phyloP scores from a whole-genome alignment of 2,888 invertebrate genomes.

The Aphrophora alni region DNA sequence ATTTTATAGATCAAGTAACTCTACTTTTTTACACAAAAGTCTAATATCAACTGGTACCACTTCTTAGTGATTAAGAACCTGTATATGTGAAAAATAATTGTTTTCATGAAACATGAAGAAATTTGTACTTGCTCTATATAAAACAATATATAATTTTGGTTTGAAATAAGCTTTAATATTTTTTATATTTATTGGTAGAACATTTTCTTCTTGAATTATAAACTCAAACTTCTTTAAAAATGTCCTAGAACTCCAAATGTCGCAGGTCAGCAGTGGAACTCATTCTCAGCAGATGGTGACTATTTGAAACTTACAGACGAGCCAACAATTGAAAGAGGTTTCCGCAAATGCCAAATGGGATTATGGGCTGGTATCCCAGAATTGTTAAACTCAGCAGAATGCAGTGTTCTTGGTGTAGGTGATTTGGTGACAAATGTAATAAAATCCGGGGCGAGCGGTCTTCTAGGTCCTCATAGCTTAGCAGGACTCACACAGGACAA shows the following conservation, averaged over 20 bases:
- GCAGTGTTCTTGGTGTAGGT: conserved; percentile 55
- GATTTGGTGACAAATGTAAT: conserved; percentile 10
- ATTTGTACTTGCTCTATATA: too few species aligned
- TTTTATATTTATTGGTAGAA: too few species aligned
- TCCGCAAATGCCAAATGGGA: conserved; percentile 67
- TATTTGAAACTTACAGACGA: conserved; percentile 64
- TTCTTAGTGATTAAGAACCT: too few species aligned
- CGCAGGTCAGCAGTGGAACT: conserved; percentile 45
- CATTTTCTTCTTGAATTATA: too few species aligned
- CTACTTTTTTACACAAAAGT: too few species aligned
- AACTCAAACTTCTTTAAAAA: conserved; percentile 26
- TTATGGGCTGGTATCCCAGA: conserved; percentile 70
- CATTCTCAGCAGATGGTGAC: conserved; percentile 50
- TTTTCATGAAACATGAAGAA: too few species aligned
- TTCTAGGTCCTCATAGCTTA: not conserved
- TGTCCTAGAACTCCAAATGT: conserved; percentile 43
- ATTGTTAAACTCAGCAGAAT: conserved; percentile 63
- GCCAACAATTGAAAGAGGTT: conserved; percentile 58
- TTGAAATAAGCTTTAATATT: too few species aligned
- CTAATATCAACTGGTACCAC: too few species aligned
- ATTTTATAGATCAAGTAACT: too few species aligned
- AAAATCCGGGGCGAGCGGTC: not conserved
- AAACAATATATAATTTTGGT: too few species aligned
- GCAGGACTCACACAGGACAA: not conserved
- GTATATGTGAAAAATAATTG: too few species aligned